Conservation (phyloP, 2,797 vertebrate species). For the Adrianichthys oophorus region DNA sequence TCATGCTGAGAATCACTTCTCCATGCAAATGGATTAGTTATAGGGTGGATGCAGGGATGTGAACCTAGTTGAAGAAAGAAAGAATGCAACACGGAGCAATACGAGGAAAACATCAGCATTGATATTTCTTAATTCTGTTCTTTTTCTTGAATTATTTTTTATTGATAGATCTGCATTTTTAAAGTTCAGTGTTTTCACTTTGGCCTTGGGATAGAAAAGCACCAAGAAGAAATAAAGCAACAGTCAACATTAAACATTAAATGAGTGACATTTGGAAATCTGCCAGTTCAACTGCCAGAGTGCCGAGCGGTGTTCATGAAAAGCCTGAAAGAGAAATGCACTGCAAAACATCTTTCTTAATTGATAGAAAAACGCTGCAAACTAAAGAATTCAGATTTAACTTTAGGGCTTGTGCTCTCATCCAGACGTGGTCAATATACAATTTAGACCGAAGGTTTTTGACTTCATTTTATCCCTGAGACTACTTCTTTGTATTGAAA, state of each 20-base stretch:
- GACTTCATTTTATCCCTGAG: too few species aligned
- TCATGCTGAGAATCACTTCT: slow-evolving; percentile 58
- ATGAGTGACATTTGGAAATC: slow-evolving; percentile 14
- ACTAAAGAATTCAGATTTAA: neutral
- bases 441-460: neutral
- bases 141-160: slow-evolving; percentile 23
- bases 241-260: slow-evolving; percentile 12
- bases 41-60: slow-evolving; percentile 15
- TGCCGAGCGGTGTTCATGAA: neutral
- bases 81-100: slow-evolving; percentile 21
- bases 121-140: slow-evolving; percentile 41
- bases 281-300: neutral
- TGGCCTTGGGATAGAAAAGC: slow-evolving; percentile 9
- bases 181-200: slow-evolving; percentile 25
- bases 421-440: neutral
- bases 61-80: slow-evolving; percentile 24
- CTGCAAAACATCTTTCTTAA: neutral
- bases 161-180: slow-evolving; percentile 35
- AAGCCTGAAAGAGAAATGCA: neutral
- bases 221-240: slow-evolving; percentile 19
- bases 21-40: slow-evolving; percentile 36
- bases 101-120: slow-evolving; percentile 35
- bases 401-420: neutral
- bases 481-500: too few species aligned
- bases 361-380: neutral